Evolutionary conservation across 2,888 invertebrate species (phyloP).

Genomic region (Uloborus plumipes): DNA sequence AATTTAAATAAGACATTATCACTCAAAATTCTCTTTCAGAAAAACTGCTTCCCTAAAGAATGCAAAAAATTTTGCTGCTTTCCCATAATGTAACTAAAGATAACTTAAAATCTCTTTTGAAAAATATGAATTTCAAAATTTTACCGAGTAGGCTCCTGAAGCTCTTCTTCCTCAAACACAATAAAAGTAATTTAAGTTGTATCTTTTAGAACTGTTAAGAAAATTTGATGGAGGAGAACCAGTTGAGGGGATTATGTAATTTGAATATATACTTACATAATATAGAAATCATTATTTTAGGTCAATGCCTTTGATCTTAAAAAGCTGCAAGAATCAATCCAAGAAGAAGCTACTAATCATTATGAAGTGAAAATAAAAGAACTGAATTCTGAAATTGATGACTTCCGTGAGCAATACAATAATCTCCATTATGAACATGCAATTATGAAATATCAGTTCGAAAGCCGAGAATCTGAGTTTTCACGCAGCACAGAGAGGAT

Average conservation of each 20-base stretch:
- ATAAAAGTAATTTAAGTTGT: no score
- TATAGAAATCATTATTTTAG: constrained; percentile 5
- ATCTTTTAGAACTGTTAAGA: no score
- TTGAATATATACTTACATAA: not conserved
- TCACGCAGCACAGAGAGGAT: constrained; percentile 44
- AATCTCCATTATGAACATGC: constrained; percentile 46
- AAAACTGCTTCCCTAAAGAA: no score
- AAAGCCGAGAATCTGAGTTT: constrained; percentile 38
- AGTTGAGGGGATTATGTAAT: not conserved
- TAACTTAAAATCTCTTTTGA: no score
- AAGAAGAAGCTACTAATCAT: constrained; percentile 40
- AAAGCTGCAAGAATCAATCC: constrained; percentile 17
- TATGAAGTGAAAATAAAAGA: constrained; percentile 50
- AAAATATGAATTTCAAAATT: no score
- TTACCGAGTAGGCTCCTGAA: no score
- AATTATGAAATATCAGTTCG: constrained; percentile 32
- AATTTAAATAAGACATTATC: no score
- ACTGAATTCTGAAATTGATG: constrained; percentile 33
- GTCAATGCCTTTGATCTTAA: constrained; percentile 25
- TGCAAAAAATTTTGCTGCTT: no score
- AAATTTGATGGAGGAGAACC: no score
- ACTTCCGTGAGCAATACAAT: constrained; percentile 32
- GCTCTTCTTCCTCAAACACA: no score
- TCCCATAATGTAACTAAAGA: no score
- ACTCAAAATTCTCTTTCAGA: no score